phyloP scores from a whole-genome alignment of 2,888 invertebrate genomes.

The Chalcis sispes region DNA sequence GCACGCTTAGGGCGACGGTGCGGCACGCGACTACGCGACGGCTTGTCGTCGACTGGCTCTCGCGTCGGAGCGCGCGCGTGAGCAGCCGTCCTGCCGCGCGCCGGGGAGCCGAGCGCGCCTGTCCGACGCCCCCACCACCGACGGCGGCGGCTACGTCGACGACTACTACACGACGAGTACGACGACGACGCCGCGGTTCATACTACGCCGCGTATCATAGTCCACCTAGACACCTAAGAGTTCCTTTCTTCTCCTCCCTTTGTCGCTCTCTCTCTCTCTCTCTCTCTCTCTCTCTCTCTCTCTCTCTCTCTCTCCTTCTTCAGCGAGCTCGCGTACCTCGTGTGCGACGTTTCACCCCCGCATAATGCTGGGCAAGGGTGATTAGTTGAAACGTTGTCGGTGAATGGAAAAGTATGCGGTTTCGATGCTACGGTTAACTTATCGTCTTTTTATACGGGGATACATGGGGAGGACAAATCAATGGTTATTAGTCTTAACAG shows the following conservation, averaged over 20 bases:
- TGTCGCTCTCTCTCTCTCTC: not conserved
- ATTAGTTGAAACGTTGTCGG: not conserved
- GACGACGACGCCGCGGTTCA: slow-evolving; percentile 2
- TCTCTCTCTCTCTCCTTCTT: not conserved
- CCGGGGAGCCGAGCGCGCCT: slow-evolving; percentile 31
- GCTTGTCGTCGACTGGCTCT: slow-evolving; percentile 73
- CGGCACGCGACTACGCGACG: slow-evolving; percentile 67
- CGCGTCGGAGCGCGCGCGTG: slow-evolving; percentile 34
- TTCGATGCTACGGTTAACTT: too few relatives aligned
- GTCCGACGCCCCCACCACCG: slow-evolving; percentile 41
- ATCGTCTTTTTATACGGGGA: too few relatives aligned
- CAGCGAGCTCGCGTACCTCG: too few relatives aligned
- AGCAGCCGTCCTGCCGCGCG: slow-evolving; percentile 39
- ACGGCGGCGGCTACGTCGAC: slow-evolving; percentile 1
- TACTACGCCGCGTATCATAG: not conserved
- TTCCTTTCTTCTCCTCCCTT: not conserved
- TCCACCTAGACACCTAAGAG: not conserved
- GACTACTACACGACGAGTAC: not conserved
- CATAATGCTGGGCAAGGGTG: not conserved
- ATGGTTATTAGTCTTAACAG: too few relatives aligned
- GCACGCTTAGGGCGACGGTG: too few relatives aligned
- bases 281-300: not conserved
- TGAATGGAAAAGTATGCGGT: too few relatives aligned
- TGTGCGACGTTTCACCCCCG: not conserved
- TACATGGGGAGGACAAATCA: too few relatives aligned